These are phyloP conservation scores for Cotesia chilonis DNA, from an alignment of 1,140 invertebrate genomes.

Conservation along the genomic window DNA sequence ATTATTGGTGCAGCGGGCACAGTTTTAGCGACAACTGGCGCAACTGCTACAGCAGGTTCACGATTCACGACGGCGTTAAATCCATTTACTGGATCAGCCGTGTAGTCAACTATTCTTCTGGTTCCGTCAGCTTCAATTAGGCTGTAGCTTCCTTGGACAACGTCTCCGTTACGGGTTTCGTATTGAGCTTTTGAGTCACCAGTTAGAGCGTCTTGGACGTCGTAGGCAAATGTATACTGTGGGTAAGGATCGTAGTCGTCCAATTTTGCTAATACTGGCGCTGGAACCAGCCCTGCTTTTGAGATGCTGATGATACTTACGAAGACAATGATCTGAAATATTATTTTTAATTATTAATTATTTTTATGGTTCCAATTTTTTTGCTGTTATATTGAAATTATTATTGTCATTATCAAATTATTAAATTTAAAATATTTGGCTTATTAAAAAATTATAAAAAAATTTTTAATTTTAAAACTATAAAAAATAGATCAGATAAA, in stretches of 20 bases:
- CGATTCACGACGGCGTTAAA: constrained; percentile 33
- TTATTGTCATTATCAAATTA: too few species aligned
- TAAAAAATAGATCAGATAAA: too few species aligned
- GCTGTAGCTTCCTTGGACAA: constrained; percentile 35
- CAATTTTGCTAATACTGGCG: constrained; percentile 42
- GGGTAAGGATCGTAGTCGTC: constrained; percentile 30
- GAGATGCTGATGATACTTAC: background rate
- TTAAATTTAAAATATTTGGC: too few species aligned
- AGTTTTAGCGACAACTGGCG: constrained; percentile 42
- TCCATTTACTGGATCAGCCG: constrained; percentile 35
- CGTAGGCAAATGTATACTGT: constrained; percentile 31
- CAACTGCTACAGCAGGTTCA: constrained; percentile 27
- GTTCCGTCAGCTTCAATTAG: constrained; percentile 35
- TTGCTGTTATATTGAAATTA: too few species aligned
- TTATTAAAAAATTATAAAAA: too few species aligned
- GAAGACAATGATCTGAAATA: background rate
- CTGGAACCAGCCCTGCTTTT: constrained; percentile 20
- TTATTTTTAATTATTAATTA: background rate
- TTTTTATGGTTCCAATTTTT: too few species aligned
- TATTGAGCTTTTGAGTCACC: constrained; percentile 34
- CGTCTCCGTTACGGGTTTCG: constrained; percentile 30
- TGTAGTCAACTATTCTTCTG: constrained; percentile 32
- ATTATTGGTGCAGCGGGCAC: constrained; percentile 22
- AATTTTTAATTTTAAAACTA: too few species aligned
- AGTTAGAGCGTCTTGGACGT: constrained; percentile 31